Evolutionary conservation across 2,888 invertebrate species (phyloP).

Genomic region (Pristionchus mayeri): DNA sequence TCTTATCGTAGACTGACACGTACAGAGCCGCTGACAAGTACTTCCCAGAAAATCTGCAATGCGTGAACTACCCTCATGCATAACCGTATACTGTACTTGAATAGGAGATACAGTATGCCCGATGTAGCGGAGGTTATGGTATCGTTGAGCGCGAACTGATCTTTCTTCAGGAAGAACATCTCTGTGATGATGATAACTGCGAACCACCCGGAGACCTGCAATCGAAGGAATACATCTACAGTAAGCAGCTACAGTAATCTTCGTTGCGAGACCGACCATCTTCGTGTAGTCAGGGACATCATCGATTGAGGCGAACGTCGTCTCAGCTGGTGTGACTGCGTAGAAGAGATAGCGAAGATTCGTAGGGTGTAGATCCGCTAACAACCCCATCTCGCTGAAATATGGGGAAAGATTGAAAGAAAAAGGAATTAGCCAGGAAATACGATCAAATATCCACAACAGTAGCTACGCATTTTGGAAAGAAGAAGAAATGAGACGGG

Average conservation of each 20-base stretch:
- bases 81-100: conserved; percentile 56
- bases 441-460: too few relatives aligned
- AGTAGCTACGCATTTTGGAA: too few relatives aligned
- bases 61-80: too few relatives aligned
- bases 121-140: conserved; percentile 70
- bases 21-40: conserved; percentile 44
- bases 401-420: too few relatives aligned
- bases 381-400: not conserved
- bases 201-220: conserved; percentile 57
- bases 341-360: conserved; percentile 65
- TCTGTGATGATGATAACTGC: conserved; percentile 57
- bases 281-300: conserved; percentile 58
- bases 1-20: conserved; percentile 8
- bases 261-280: conserved; percentile 47
- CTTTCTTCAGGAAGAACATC: conserved; percentile 53
- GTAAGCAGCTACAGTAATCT: not conserved
- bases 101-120: conserved; percentile 76
- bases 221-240: not conserved
- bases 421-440: not conserved
- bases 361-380: conserved; percentile 51
- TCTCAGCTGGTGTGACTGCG: conserved; percentile 67
- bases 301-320: conserved; percentile 52
- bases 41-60: conserved; percentile 46
- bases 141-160: conserved; percentile 63
- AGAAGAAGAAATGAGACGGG: too few relatives aligned